phyloP scores from a whole-genome alignment of 2,113 vertebrate species.

The Lophotis ruficrista region DNA sequence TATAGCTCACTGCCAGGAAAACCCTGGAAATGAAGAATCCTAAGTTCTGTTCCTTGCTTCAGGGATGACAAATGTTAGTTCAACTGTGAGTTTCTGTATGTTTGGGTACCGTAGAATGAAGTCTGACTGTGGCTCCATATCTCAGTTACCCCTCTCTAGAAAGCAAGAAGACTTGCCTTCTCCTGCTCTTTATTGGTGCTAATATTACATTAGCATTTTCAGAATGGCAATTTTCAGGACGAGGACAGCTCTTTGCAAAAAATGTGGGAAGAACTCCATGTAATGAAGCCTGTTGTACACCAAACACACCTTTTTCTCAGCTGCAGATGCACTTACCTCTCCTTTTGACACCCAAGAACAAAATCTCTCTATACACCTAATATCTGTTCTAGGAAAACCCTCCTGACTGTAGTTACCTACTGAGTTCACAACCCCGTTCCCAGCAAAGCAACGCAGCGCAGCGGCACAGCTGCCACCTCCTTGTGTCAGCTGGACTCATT shows the following conservation, averaged over 20 bases:
- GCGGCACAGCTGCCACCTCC: conserved; percentile 36
- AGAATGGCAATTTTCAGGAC: background rate
- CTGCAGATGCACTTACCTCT: background rate
- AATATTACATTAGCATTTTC: background rate
- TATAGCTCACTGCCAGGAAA: background rate
- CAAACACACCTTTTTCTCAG: background rate
- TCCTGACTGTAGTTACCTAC: background rate
- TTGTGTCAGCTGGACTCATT: conserved; percentile 27
- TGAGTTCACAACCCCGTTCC: background rate
- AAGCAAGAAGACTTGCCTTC: background rate
- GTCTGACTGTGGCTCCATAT: background rate
- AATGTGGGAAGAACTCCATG: background rate
- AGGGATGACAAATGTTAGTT: background rate
- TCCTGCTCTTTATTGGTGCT: background rate
- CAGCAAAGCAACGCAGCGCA: background rate
- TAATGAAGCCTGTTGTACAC: background rate
- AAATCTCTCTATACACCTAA: background rate
- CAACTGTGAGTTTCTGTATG: background rate
- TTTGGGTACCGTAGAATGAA: background rate
- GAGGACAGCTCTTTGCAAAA: background rate
- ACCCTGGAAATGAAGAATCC: background rate
- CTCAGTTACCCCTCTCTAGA: background rate
- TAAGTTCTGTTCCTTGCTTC: background rate
- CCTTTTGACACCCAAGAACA: background rate
- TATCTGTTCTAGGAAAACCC: background rate